Conservation (phyloP, 2,888 invertebrate genomes). For the Eupithecia pulchellata region DNA sequence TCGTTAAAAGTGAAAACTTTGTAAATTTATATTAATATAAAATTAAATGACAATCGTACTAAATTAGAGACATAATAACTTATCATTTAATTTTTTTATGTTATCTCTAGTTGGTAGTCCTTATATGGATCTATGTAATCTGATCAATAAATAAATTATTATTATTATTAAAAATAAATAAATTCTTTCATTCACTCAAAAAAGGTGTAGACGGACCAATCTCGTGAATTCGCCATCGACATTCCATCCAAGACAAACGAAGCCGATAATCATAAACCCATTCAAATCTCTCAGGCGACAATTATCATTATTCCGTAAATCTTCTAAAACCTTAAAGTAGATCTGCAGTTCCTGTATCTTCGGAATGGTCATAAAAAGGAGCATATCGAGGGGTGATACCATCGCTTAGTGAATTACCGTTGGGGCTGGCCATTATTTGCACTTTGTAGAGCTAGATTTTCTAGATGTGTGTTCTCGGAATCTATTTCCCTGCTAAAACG, state of each 20-base stretch:
- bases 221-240: background rate
- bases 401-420: conserved; percentile 80
- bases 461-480: conserved; percentile 52
- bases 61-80: too few relatives aligned
- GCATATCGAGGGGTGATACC: conserved; percentile 78
- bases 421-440: conserved; percentile 70
- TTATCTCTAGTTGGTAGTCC: too few relatives aligned
- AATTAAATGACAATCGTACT: too few relatives aligned
- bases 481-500: background rate
- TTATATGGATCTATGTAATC: too few relatives aligned
- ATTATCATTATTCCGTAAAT: conserved; percentile 34
- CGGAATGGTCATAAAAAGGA: conserved; percentile 76
- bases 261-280: conserved; percentile 19
- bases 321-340: conserved; percentile 48
- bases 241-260: conserved; percentile 16
- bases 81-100: too few relatives aligned
- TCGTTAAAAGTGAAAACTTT: too few relatives aligned
- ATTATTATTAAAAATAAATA: too few relatives aligned
- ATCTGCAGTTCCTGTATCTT: conserved; percentile 69
- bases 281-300: conserved; percentile 29
- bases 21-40: too few relatives aligned
- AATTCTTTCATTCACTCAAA: too few relatives aligned
- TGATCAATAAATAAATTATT: too few relatives aligned
- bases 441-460: conserved; percentile 49
- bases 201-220: too few relatives aligned